Percentiles rank a stretch among this genome's conserved stretches.
phyloP scores from a whole-genome alignment of 2,888 invertebrate species.

The Papilio protenor region DNA sequence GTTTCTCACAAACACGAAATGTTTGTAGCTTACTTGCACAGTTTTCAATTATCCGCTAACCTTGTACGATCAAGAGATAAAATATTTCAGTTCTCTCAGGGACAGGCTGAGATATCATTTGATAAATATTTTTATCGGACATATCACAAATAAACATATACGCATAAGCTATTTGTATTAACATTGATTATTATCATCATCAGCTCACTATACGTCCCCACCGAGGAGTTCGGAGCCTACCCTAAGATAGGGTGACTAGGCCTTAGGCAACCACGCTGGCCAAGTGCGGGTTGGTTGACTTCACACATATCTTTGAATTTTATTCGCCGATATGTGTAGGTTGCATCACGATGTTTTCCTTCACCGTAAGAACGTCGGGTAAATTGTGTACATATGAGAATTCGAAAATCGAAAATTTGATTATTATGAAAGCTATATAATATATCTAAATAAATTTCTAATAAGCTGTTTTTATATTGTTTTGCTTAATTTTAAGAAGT shows the following conservation, averaged over 20 bases:
- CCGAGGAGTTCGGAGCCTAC: no score
- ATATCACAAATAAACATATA: background rate
- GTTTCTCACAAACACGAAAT: background rate
- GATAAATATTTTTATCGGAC: background rate
- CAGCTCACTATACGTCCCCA: no score
- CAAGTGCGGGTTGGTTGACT: no score
- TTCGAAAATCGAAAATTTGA: no score
- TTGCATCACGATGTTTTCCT: no score
- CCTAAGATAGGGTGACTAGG: no score
- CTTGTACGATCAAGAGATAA: conserved; percentile 8
- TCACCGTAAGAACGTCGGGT: no score
- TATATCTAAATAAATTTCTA: background rate
- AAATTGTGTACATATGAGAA: no score
- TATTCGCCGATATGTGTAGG: no score
- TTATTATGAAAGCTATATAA: no score
- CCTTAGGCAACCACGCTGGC: no score
- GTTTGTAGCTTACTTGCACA: background rate
- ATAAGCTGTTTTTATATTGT: background rate
- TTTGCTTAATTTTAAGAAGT: background rate
- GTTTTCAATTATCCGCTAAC: conserved; percentile 2
- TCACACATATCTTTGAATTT: no score
- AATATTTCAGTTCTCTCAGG: conserved; percentile 13
- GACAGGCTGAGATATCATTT: background rate
- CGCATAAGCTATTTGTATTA: background rate
- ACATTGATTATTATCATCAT: background rate